Conservation (phyloP, 1,140 invertebrate species). For the Coenobita brevimanus region DNA sequence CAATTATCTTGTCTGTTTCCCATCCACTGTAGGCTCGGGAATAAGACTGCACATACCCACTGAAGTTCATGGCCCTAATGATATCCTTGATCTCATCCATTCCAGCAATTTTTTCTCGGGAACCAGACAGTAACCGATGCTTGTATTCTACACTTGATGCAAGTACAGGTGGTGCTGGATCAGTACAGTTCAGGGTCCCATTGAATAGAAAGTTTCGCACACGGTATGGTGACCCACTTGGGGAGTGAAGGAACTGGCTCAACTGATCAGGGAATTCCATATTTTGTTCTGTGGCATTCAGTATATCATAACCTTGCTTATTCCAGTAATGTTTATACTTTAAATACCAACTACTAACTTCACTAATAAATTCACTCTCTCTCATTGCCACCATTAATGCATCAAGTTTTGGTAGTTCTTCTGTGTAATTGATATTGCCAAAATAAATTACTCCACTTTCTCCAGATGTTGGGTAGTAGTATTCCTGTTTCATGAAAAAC, state of each 20-base stretch:
- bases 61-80: conserved; percentile 76
- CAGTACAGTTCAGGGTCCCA: conserved; percentile 79
- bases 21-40: conserved; percentile 82
- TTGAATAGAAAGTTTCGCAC: conserved; percentile 80
- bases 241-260: conserved; percentile 80
- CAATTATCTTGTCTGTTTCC: conserved; percentile 86
- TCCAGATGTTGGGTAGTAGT: conserved; percentile 66
- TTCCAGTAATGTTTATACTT: conserved; percentile 71
- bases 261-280: conserved; percentile 56
- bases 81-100: conserved; percentile 80
- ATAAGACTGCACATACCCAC: conserved; percentile 79
- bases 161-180: conserved; percentile 51
- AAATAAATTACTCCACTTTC: conserved; percentile 79
- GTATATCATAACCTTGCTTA: conserved; percentile 48
- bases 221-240: conserved; percentile 80
- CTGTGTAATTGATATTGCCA: conserved; percentile 80
- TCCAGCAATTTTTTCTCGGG: conserved; percentile 81
- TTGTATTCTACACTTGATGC: conserved; percentile 65
- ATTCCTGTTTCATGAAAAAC: conserved; percentile 63
- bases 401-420: conserved; percentile 79
- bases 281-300: conserved; percentile 30
- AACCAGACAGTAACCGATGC: conserved; percentile 72
- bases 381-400: conserved; percentile 37
- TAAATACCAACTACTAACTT: conserved; percentile 74
- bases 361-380: conserved; percentile 50